Base-by-base conservation (phyloP, 23 tunicate species). In the Styela plicata region DNA sequence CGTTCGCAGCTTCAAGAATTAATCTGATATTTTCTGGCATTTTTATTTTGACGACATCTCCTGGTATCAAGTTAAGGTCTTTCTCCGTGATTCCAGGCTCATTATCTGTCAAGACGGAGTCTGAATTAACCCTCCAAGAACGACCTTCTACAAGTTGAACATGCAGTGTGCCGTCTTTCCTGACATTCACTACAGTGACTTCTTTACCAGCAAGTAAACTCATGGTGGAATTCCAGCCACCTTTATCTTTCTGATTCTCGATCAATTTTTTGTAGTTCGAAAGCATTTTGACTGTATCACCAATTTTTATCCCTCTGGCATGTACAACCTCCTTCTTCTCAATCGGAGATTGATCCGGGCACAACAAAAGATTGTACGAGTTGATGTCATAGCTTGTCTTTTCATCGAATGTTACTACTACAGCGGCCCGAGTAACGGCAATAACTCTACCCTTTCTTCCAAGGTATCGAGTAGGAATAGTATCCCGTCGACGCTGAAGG, bases 391-490 rank as follows among this genome's bases (percentile, higher is more conserved):
- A 1, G 27, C 66, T 76, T 18, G 28, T 53, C 22, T 1, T 36
- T 29, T 76, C 81, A 1, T 76, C 53, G 31, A 76, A 76, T 20
- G 81, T 76, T 17, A 76, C 81, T 5, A 44, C 28, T 20, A 76
- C 27, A 7, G 66, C 64, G 5, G 1, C 64, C 37, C 29, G n/a
- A 7, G 81, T 53, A 44, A 76, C 81, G 18, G 64, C 81, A 7
- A 76, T 53, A 17, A 76, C 33, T 76, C 81, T 52, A 5, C 81
- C 81, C 44, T 57, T 76, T 36, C 31, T 0, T 10, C 66, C 66
- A 25, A 76, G 10, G 18, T 44, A 76, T 29, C n/a, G 18, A 21
- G 31, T 37, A 10, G 81, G 67, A 24, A 76, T 76, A 18, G 36
- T 76, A 0, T 29, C 81, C 18, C 36, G 81, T 16, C 81, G 33